These are phyloP conservation scores for Lepus timidus DNA, from an alignment of 2,113 vertebrate genomes.

Conservation along the genomic window DNA sequence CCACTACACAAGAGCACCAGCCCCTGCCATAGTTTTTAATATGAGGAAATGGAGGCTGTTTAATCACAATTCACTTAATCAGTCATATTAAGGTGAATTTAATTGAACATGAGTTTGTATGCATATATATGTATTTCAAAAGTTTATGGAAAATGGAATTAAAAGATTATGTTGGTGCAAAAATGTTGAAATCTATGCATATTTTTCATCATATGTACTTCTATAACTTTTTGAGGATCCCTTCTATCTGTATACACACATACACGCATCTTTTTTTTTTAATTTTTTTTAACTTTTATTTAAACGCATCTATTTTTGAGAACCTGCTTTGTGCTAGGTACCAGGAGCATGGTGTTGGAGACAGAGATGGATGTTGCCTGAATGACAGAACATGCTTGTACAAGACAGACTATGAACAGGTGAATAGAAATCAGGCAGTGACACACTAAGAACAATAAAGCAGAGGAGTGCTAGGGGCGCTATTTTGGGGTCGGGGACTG, in stretches of 20 bases:
- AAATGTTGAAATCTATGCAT: no score
- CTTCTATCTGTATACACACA: background rate
- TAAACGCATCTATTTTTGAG: background rate
- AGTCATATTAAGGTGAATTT: background rate
- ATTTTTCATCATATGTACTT: no score
- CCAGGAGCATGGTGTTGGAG: background rate
- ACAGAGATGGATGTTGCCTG: background rate
- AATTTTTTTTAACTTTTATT: no score
- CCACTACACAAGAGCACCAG: no score
- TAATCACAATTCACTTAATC: background rate
- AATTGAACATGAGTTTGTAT: background rate
- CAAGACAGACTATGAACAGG: background rate
- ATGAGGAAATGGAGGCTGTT: background rate
- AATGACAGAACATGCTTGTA: background rate
- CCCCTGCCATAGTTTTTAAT: background rate
- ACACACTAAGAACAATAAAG: background rate
- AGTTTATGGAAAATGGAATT: no score
- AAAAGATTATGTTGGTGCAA: no score
- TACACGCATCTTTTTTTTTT: no score
- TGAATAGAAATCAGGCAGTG: background rate
- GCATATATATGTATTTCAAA: background rate
- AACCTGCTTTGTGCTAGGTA: background rate
- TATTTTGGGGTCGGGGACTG: background rate
- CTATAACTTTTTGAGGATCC: no score
- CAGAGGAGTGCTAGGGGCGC: no score